Evolutionary conservation across 2,888 invertebrate genomes (phyloP), one percentile per base, ranked within the genome.

Genomic region (Drosophila rubida): DNA sequence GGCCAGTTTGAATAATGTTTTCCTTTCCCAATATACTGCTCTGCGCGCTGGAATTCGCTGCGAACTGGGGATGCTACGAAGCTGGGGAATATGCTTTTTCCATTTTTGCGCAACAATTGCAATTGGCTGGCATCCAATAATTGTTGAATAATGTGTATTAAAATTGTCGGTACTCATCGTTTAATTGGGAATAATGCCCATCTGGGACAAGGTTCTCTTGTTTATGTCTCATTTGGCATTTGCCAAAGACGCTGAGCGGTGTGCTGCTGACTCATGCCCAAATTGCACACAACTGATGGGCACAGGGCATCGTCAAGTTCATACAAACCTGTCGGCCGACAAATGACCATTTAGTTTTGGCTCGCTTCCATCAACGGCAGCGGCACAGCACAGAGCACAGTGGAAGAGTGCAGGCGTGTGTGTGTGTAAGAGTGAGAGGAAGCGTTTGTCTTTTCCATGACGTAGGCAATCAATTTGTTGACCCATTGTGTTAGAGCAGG

Each of bases 291-390:
- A 25, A 41, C 55, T 50, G 41, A 37, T 42, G 32, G 37, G 37
- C 55, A 42, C 59, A 74, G 74, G 77, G 74, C 74, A 74, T 77
- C 67, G 62, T 62, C 55, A 54, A 75, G 73, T 69, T 73, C 70
- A 69, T 63, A 39, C 67, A 41, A 65, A 70, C 73, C 62, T 72
- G 77, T 66, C 77, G 61, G 55, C 66, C 13, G 30, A 54, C 67
- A 73, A 67, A 63, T 53, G 58, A 55, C 59, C 55, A 71, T 63
- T 61, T 50, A 61, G 37, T 42, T 66, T 71, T 72, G 57, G 73
- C 66, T 44, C 60, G 71, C 46, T 54, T 69, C 55, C 54, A 59
- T 35, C 27, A 23, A 8, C 14, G 46, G 25, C 7, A 3, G 2
- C 19, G 19, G 19, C 19, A 27, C 3, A 27, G 27, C 5, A 8